Base-by-base conservation (phyloP, 2,113 vertebrate species). In the Pleuronectes platessa region DNA sequence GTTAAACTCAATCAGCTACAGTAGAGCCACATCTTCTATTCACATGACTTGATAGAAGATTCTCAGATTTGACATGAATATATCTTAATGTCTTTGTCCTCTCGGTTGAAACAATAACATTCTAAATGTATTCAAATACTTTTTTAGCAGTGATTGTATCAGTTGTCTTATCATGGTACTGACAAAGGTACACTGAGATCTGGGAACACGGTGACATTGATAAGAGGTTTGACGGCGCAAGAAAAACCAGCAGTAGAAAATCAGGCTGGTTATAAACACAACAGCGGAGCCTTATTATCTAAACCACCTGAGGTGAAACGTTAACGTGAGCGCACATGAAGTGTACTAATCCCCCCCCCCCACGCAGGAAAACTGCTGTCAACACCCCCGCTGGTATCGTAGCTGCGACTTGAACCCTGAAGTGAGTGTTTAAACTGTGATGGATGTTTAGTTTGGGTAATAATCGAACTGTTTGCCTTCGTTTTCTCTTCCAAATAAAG, bases 401-500 rank as follows among this genome's bases (percentile, higher is more conserved):
- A 14, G 20, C 26, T 40, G 3, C 17, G 40, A 69, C 67, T 24
- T 26, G n/a, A 56, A 31, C 47, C 47, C 24, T 67, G 65, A 53
- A 67, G 47, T 37, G 18, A 18, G 51, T 40, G 27, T 54, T 26
- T 68, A 55, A 37, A 68, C 65, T 55, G 5, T 68, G 66, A 17
- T 23, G 66, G 27, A 23, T 40, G 31, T 23, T 37, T 55, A 55
- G 66, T 40, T 68, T 56, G 20, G 12, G 13, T 40, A 24, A 40
- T 56, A 37, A 40, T 37, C 55, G 1, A 31, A 31, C 31, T 18
- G 47, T 54, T 68, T 54, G 49, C 18, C 27, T 31, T 55, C 40
- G 51, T 68, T 56, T 68, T 37, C 49, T 68, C 14, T 21, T 54
- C 49, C 11, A 67, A 67, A 67, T 37, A 35, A 67, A 67, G 51